Base-by-base conservation (phyloP, 2,888 invertebrate genomes). In the Eumacrocentrus americanus region DNA sequence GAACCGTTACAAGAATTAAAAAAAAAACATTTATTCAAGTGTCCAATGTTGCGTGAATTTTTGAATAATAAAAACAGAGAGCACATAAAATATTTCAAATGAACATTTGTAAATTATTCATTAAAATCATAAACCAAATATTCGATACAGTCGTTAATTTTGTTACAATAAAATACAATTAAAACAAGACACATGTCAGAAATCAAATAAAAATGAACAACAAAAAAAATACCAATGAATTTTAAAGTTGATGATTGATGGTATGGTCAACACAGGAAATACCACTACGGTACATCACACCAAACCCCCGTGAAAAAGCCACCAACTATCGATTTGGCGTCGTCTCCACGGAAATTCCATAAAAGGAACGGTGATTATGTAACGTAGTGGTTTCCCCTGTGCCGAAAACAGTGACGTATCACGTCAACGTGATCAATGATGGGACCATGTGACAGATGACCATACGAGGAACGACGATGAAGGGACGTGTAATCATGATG, bases 241-340 rank as follows among this genome's bases (percentile, higher is more conserved):
- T n/a, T n/a, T n/a, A n/a, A 42, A 42, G 22, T 11, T 37, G 53
- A n/a, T 47, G 48, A 55, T 55, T 56, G 75, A 69, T 69, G 77
- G 64, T 64, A 60, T 61, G n/a, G 56, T 70, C 75, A 69, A 61
- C 68, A 67, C 73, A 72, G 72, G 62, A 72, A 72, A 63, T 69
- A 71, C 76, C 76, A 76, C 73, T 78, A 78, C 68, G 72, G 67
- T 74, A 79, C 79, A 79, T 79, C 79, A 79, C 79, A 66, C 75
- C 73, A 42, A 63, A 38, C 40, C 61, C 47, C 64, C 56, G 57
- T 61, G 35, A 65, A 51, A 51, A 60, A 42, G 25, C 59, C 65
- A 63, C 48, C 16, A 38, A 50, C 38, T 53, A 60, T 63, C 55
- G 51, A 25, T 40, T 25, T 51, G 25, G 29, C 34, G 35, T 48